Evolutionary conservation across 2,888 invertebrate genomes (phyloP), one percentile per base, ranked within the genome.

Genomic region (Sericinus montela): DNA sequence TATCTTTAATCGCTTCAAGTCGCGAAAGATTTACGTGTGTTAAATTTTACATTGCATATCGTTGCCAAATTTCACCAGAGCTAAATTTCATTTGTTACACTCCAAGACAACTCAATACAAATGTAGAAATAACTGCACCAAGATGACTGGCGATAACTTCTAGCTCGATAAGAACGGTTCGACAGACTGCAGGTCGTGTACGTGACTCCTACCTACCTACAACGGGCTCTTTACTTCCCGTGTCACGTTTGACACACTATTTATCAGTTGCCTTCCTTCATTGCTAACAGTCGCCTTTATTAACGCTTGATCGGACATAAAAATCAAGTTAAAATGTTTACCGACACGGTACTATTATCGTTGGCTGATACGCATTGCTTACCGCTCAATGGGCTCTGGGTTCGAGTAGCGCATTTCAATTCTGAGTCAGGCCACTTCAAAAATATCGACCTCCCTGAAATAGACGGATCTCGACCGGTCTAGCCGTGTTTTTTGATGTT

Each of bases 351-450:
- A 39, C 53, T 52, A 48, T 59, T 73, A 75, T 73, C 69, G 67
- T 69, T 71, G 75, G 73, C 69, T 75, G 71, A 75, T 70, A 70
- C 74, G 66, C 73, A 69, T 83, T 79, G 80, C 76, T 78, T 78
- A 73, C 74, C 75, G 72, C 67, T 78, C 77, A 78, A 80, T 80
- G 75, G 68, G 68, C 67, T 67, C 65, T 53, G 58, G 67, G 47
- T 58, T 82, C 81, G 70, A 85, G 81, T 79, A 77, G 57, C 53
- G 52, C 53, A 60, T 59, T 59, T 60, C 55, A 65, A 52, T 59
- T 66, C 79, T 85, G 83, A 86, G 66, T 87, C 87, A 82, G 80
- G 70, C 56, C 55, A 62, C 85, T 85, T 80, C 75, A 80, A 69
- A 68, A 69, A 60, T 65, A 72, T 75, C 73, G 73, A 80, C 77